Conservation (phyloP, 35 echinoderm and acorn worm genomes). For the Lytechinus pictus region DNA sequence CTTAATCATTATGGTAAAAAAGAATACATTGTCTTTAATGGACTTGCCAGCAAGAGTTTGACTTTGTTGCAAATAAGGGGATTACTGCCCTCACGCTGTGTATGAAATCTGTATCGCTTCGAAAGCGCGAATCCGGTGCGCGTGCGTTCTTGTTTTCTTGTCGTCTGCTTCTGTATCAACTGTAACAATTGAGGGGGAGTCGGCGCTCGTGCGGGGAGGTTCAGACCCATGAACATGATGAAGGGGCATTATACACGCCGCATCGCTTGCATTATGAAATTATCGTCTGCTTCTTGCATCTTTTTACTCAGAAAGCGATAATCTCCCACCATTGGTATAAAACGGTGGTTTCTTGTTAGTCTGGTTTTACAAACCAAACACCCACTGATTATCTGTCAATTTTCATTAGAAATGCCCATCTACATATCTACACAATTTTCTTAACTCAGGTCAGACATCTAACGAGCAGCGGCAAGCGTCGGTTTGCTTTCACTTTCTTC, state of each 20-base stretch:
- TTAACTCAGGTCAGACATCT: neutral
- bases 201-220: neutral
- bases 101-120: slow-evolving; percentile 15
- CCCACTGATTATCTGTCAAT: neutral
- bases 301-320: slow-evolving; percentile 29
- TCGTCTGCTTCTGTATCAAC: neutral
- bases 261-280: neutral
- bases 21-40: neutral
- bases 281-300: slow-evolving; percentile 17
- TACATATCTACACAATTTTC: neutral
- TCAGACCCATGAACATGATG: neutral
- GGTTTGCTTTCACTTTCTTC: neutral
- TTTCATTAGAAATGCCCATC: neutral
- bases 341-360: neutral
- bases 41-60: slow-evolving; percentile 9
- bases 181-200: neutral
- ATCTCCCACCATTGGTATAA: slow-evolving; percentile 17
- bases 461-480: neutral
- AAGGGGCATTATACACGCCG: slow-evolving; percentile 6
- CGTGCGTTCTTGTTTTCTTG: neutral
- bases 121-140: neutral
- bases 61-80: neutral
- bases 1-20: neutral
- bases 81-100: slow-evolving; percentile 26
- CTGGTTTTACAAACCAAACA: slow-evolving; percentile 18